A percentile compares a stretch with the other conserved stretches of the same genome.
These are phyloP conservation scores for Xyrauchen texanus DNA, from an alignment of 2,113 vertebrate genomes.

Conservation along the genomic window DNA sequence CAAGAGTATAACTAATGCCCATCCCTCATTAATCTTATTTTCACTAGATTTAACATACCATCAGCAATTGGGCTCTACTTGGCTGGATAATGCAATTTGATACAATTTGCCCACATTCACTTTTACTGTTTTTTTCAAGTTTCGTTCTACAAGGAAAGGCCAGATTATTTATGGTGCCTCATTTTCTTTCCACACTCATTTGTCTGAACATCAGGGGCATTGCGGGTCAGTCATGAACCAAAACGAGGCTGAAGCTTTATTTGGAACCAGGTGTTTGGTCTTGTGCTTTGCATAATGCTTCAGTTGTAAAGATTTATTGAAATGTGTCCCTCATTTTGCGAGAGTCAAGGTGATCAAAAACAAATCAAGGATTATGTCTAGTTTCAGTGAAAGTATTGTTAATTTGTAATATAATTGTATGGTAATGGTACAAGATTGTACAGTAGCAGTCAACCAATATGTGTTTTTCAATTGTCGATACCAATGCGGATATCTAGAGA, in stretches of 20 bases:
- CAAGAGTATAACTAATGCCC: constrained; percentile 54
- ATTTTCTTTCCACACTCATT: constrained; percentile 62
- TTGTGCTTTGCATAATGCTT: neutral
- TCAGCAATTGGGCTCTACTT: constrained; percentile 69
- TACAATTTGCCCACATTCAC: constrained; percentile 65
- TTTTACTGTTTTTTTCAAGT: constrained; percentile 38
- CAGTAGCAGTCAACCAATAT: neutral
- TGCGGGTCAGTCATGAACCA: constrained; percentile 48
- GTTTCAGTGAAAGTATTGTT: neutral
- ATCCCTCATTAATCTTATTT: constrained; percentile 73
- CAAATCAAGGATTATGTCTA: neutral
- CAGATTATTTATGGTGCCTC: constrained; percentile 56
- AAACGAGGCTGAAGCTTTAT: constrained; percentile 8
- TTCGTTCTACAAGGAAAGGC: constrained; percentile 62
- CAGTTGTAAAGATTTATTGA: no score
- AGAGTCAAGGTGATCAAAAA: neutral
- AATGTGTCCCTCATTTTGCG: neutral
- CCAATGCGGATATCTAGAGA: neutral
- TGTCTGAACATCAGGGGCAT: constrained; percentile 60
- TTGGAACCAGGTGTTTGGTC: neutral
- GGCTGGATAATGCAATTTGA: constrained; percentile 68
- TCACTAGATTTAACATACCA: constrained; percentile 71
- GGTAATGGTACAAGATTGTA: neutral
- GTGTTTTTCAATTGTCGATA: neutral
- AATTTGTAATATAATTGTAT: neutral